Conservation (phyloP, 30 jellyfish, hydroid and myxozoan species). For the Catostylus mosaicus region DNA sequence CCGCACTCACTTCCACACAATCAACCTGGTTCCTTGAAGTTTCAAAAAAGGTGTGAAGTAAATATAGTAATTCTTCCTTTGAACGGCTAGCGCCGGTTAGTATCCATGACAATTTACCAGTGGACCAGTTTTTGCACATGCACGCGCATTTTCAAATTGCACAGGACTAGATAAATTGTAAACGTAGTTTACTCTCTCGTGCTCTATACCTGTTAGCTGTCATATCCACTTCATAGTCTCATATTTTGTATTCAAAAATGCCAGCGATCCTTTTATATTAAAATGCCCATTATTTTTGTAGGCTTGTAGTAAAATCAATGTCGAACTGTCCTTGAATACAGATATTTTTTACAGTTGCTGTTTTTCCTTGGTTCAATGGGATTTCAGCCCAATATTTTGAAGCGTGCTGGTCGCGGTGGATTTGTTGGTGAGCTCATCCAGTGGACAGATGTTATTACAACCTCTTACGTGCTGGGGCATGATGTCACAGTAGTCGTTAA, state of each 20-base stretch:
- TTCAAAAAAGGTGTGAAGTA: no score
- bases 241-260: neutral
- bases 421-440: conserved; percentile 95
- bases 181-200: neutral
- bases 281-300: neutral
- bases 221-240: neutral
- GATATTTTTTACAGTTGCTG: conserved; percentile 41
- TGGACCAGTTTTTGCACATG: no score
- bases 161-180: no score
- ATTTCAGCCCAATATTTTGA: conserved; percentile 50
- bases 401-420: conserved; percentile 83
- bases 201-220: neutral
- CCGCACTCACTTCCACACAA: no score
- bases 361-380: conserved; percentile 85
- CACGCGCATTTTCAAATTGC: no score
- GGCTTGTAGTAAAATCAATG: neutral
- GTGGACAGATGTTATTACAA: conserved; percentile 91
- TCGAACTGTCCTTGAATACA: neutral
- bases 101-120: no score
- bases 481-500: conserved; percentile 61
- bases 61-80: no score
- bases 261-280: neutral
- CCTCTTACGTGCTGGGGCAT: conserved; percentile 85
- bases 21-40: no score
- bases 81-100: no score